Conservation (phyloP, 2,113 vertebrate genomes). For the Piaya cayana region DNA sequence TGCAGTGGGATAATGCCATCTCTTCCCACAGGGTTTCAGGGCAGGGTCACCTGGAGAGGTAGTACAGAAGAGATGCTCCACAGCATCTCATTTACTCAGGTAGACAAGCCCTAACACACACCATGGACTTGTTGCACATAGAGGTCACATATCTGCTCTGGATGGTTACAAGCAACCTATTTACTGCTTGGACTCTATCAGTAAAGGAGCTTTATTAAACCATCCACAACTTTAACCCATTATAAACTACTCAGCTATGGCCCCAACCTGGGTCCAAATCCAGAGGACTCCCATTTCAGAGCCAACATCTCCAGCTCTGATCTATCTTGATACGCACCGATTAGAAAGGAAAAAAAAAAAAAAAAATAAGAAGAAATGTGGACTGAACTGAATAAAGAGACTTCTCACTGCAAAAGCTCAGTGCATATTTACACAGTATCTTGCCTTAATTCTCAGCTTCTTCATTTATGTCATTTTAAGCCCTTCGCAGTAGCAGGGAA, state of each 20-base stretch:
- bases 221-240: not conserved
- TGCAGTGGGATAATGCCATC: not conserved
- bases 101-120: not conserved
- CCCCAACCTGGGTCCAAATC: not conserved
- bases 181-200: not conserved
- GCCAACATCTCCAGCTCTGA: not conserved
- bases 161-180: not conserved
- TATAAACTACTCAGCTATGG: no score
- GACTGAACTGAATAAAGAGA: slow-evolving; percentile 38
- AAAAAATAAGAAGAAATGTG: not conserved
- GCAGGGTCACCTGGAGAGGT: not conserved
- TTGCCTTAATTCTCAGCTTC: slow-evolving; percentile 41
- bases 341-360: not conserved
- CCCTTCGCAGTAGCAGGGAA: not conserved
- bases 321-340: not conserved
- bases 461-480: slow-evolving; percentile 52
- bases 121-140: not conserved
- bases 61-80: not conserved
- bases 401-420: slow-evolving; percentile 22
- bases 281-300: not conserved
- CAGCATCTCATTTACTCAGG: not conserved
- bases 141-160: not conserved
- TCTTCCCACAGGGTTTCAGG: not conserved
- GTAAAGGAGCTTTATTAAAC: not conserved
- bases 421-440: slow-evolving; percentile 42